Evolutionary conservation across 2,113 vertebrate genomes (phyloP).

Genomic region (Lethenteron reissneri): DNA sequence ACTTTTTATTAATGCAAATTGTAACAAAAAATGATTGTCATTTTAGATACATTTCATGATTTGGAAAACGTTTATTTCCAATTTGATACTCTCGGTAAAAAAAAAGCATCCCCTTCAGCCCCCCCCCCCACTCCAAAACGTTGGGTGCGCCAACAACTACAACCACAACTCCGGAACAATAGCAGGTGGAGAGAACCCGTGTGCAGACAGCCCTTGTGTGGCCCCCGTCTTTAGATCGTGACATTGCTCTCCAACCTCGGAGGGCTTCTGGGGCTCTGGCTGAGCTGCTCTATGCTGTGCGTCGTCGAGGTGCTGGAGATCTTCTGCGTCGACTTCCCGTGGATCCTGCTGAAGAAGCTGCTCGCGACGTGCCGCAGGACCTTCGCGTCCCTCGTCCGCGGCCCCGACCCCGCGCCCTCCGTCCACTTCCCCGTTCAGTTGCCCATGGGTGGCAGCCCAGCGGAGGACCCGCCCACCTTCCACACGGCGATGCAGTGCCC

Average conservation of each 20-base stretch:
- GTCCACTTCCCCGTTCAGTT: constrained; percentile 13
- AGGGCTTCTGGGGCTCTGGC: constrained; percentile 42
- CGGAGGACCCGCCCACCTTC: constrained; percentile 35
- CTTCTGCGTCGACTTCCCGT: constrained; percentile 32
- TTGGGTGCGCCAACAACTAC: no score
- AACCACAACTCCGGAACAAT: no score
- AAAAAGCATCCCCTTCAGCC: no score
- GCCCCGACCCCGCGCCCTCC: constrained; percentile 17
- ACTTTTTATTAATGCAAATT: no score
- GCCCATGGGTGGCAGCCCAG: no score
- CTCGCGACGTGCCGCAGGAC: rapidly evolving
- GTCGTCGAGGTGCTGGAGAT: constrained; percentile 40
- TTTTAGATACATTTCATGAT: no score
- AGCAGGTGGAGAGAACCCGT: no score
- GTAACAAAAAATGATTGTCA: no score
- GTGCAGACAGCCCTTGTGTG: no score
- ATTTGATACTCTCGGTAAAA: no score
- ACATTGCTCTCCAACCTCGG: constrained; percentile 38
- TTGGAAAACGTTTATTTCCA: no score
- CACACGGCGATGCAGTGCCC: constrained; percentile 31
- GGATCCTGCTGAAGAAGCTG: constrained; percentile 16
- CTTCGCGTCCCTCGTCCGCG: rapidly evolving
- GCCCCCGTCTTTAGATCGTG: constrained; percentile 21
- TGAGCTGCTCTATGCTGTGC: constrained; percentile 45
- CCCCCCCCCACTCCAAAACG: no score